Percentiles rank a stretch among this genome's conserved stretches.
Evolutionary conservation across 2,888 invertebrate species (phyloP).

Genomic region (Microctonus aethiopoides): DNA sequence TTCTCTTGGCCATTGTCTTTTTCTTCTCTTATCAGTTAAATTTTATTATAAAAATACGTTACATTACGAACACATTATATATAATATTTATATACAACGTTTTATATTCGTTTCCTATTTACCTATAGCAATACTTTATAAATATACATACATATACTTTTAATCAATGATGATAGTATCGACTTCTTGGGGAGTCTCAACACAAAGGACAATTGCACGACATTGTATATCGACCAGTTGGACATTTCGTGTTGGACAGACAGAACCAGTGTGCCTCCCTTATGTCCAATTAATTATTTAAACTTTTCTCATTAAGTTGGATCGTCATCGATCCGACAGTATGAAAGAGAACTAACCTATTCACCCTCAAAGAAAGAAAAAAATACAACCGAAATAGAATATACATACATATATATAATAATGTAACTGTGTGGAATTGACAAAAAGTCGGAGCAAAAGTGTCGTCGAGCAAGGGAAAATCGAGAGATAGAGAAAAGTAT

Average conservation of each 20-base stretch:
- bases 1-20: background rate
- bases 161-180: constrained; percentile 36
- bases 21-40: constrained; percentile 2
- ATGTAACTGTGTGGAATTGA: background rate
- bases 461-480: constrained; percentile 22
- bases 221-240: constrained; percentile 40
- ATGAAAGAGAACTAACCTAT: constrained; percentile 13
- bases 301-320: constrained; percentile 45
- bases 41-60: constrained; percentile 16
- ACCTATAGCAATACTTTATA: background rate
- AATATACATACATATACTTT: background rate
- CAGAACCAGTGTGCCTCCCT: constrained; percentile 20
- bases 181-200: constrained; percentile 34
- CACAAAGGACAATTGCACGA: constrained; percentile 36
- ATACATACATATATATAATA: background rate
- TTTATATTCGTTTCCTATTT: constrained; percentile 9
- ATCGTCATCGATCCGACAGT: constrained; percentile 38
- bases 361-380: background rate
- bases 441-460: constrained; percentile 24
- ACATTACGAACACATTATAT: background rate
- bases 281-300: constrained; percentile 44
- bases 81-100: background rate
- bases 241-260: constrained; percentile 29
- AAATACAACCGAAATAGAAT: background rate
- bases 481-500: constrained; percentile 13